Evolutionary conservation across 1,140 invertebrate genomes (phyloP).

Genomic region (Spodoptera litura): DNA sequence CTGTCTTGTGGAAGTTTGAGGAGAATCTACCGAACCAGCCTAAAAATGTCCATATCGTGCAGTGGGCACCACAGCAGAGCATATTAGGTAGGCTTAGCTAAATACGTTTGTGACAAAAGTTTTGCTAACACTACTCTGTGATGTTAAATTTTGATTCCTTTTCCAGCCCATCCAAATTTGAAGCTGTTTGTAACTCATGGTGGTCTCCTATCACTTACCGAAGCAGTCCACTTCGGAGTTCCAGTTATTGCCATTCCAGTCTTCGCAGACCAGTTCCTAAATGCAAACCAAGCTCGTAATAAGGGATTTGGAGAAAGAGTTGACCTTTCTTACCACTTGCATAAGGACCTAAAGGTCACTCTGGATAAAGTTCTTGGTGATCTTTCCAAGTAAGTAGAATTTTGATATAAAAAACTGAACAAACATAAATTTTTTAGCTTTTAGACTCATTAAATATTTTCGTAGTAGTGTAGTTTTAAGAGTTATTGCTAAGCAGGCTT

Average conservation of each 20-base stretch:
- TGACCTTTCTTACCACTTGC: constrained; percentile 43
- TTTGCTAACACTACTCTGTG: too few relatives aligned
- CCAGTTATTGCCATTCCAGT: constrained; percentile 89
- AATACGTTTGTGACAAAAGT: too few relatives aligned
- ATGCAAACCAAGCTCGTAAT: constrained; percentile 63
- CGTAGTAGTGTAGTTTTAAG: too few relatives aligned
- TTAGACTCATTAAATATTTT: too few relatives aligned
- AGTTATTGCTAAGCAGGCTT: too few relatives aligned
- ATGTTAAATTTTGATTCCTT: background rate
- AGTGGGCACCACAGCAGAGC: constrained; percentile 89
- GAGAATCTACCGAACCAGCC: constrained; percentile 76
- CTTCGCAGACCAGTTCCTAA: constrained; percentile 88
- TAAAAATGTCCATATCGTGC: constrained; percentile 87
- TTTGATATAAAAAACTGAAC: too few relatives aligned
- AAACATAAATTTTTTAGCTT: too few relatives aligned
- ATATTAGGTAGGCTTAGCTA: constrained; percentile 79
- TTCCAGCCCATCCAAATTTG: constrained; percentile 88
- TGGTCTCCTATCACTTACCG: constrained; percentile 88
- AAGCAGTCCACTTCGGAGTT: constrained; percentile 88
- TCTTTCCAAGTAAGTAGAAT: constrained; percentile 37
- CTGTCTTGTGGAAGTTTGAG: constrained; percentile 86
- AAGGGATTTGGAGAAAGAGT: constrained; percentile 62
- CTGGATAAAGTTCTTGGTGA: constrained; percentile 62
- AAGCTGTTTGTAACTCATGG: constrained; percentile 89
- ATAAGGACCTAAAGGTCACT: constrained; percentile 53